Base-by-base conservation (phyloP, 2,888 invertebrate species). In the Leptinotarsa haldemani region DNA sequence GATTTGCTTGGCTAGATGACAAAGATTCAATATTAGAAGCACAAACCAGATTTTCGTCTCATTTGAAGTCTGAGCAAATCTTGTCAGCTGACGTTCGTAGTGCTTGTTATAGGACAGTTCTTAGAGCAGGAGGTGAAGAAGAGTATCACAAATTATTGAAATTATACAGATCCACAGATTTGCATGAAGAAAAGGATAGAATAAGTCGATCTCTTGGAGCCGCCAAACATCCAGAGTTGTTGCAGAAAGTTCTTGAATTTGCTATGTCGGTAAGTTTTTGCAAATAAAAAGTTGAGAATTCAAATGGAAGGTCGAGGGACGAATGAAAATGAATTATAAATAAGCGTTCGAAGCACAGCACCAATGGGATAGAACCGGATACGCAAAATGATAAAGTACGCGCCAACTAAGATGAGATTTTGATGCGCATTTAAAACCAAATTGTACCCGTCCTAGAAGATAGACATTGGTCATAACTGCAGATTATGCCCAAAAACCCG, bases 141-240 rank as follows among this genome's bases (percentile, higher is more conserved):
- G 92, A 93, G 16, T 96, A 93, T 84, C 90, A 94, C 69, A 91
- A 93, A 53, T 92, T 98, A 92, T 88, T 97, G 78, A 90, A 92
- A 84, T 87, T 97, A 78, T 96, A 97, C 88, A 91, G 94, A 80
- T 92, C 93, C 65, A 92, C 95, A 7, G 97, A 97, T 88, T 89
- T 97, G 80, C 95, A 96, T 83, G 98, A 98, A 88, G 98, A 98
- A 87, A 97, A 96, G 87, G 95, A 97, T 86, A 92, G 98, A 83
- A 94, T 98, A 83, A 92, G 95, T 73, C 90, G 95, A 74, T 92
- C 96, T 5, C 90, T 98, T 71, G 98, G 97, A 50, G 92, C 94
- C 58, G 92, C 95, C 70, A 90, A 90, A 77, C 93, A 96, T 86
- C 90, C 92, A 16, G 88, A 88, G 30, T 88, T 97, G 73, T 89